Evolutionary conservation across 2,113 vertebrate species (phyloP), one percentile per base, ranked within the genome.

Genomic region (Uropsilus gracilis): DNA sequence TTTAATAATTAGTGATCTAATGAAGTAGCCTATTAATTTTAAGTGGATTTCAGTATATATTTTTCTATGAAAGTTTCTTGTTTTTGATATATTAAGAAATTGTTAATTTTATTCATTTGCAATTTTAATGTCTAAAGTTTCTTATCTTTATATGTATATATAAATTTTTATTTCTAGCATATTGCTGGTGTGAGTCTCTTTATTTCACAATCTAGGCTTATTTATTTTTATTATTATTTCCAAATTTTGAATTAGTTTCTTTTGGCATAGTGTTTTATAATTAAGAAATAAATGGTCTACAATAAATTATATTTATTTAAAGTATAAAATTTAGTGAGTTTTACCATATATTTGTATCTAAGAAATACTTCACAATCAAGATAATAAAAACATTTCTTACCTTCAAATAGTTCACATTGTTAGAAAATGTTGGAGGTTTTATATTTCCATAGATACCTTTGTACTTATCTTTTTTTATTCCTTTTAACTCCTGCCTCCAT

Each of bases 11-110:
- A 50, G 37, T 90, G 24, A 59, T 55, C 26, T 90, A 72, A 22
- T 64, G 30, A 72, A 82, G 11, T 91, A 57, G 32, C 84, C 50
- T 93, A 34, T 59, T 63, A 91, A 85, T 68, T 89, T 89, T 87
- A 50, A 87, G 37, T 83, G 53, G 90, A 48, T 69, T 86, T 73
- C 66, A 68, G 42, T 55, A 24, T 26, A 48, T 11, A 32, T 81
- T 86, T 90, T 72, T 61, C 66, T 83, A 46, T 5, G 69, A 80
- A 59, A 9, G 48, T 93, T 34, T 69, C 12, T 76, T 34, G 20
- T 69, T 80, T 72, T 66, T 37, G 55, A 61, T 53, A n/a, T 66
- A 53, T 63, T 39, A 48, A 46, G 72, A 84, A 50, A 46, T 50
- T 89, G 2, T 61, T 44, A 6, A n/a, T 37, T 89, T 83, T 72